phyloP scores from a whole-genome alignment of 1,140 invertebrate species.

The Plectus sambesii region DNA sequence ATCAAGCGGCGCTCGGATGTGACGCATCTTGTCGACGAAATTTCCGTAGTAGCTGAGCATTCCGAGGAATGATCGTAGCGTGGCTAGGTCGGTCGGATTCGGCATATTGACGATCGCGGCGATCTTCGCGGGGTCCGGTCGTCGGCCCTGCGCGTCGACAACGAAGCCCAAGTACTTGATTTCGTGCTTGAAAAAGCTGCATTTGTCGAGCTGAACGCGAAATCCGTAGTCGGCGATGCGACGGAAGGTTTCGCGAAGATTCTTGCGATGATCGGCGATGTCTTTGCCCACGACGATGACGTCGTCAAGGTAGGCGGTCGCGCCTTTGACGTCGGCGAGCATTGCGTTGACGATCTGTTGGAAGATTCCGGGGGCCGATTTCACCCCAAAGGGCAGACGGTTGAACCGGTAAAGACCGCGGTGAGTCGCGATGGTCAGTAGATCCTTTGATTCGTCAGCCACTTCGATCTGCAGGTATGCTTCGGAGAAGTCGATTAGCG shows the following conservation, averaged over 20 bases:
- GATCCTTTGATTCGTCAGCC: slow-evolving; percentile 1
- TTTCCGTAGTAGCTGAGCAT: slow-evolving; percentile 47
- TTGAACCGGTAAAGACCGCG: slow-evolving; percentile 8
- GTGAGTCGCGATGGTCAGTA: slow-evolving; percentile 5
- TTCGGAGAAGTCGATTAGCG: background rate
- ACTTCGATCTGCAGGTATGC: slow-evolving; percentile 4
- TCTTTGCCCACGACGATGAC: slow-evolving; percentile 9
- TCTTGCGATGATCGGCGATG: slow-evolving; percentile 14
- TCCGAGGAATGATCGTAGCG: slow-evolving; percentile 46
- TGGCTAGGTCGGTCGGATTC: slow-evolving; percentile 39
- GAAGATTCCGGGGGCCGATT: slow-evolving; percentile 12
- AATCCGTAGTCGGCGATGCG: slow-evolving; percentile 15
- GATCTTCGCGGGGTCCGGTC: slow-evolving; percentile 47
- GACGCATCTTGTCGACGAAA: slow-evolving; percentile 47
- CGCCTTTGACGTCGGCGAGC: slow-evolving; percentile 3
- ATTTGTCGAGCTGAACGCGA: slow-evolving; percentile 15
- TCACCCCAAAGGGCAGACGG: slow-evolving; percentile 14
- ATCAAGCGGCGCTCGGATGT: slow-evolving; percentile 45
- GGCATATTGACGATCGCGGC: slow-evolving; percentile 46
- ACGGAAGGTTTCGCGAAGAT: slow-evolving; percentile 10
- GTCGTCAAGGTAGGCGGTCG: slow-evolving; percentile 13
- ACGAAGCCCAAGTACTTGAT: slow-evolving; percentile 32
- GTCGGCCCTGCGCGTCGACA: slow-evolving; percentile 39
- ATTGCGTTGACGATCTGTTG: slow-evolving; percentile 14
- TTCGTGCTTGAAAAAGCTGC: slow-evolving; percentile 17